Percentiles rank a stretch among this genome's conserved stretches.
These are phyloP conservation scores for Sus cebifrons DNA, from an alignment of 2,797 vertebrate genomes.

Conservation along the genomic window DNA sequence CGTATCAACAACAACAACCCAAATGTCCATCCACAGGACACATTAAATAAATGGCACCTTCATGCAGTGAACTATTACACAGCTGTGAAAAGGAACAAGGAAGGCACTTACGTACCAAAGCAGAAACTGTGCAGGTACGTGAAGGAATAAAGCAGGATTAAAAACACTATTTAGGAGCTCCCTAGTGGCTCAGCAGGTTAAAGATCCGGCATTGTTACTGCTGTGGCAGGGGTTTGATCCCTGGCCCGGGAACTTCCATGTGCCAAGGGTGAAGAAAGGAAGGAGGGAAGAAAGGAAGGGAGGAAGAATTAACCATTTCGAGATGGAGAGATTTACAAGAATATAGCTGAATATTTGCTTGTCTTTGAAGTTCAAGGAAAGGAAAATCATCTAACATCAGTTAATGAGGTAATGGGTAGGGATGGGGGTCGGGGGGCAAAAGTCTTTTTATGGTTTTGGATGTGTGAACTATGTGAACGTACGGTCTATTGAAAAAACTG, in stretches of 20 bases:
- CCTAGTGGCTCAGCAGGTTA: too few relatives aligned
- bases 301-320: background rate
- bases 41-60: fast-evolving
- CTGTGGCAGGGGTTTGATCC: too few relatives aligned
- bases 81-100: background rate
- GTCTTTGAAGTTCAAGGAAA: background rate
- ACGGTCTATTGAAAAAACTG: background rate
- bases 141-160: background rate
- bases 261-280: too few relatives aligned
- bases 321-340: background rate
- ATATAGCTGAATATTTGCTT: background rate
- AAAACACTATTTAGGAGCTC: background rate
- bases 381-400: background rate
- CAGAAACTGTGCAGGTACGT: background rate
- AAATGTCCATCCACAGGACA: background rate
- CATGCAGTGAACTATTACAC: fast-evolving
- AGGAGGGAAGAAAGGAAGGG: too few relatives aligned
- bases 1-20: background rate
- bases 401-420: fast-evolving
- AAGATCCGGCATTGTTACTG: too few relatives aligned
- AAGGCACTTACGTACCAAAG: too few relatives aligned
- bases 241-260: too few relatives aligned
- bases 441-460: background rate
- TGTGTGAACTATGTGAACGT: background rate
- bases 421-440: background rate